These are phyloP conservation scores for Paradisaea rubra DNA, from an alignment of 2,113 vertebrate genomes.

Conservation along the genomic window DNA sequence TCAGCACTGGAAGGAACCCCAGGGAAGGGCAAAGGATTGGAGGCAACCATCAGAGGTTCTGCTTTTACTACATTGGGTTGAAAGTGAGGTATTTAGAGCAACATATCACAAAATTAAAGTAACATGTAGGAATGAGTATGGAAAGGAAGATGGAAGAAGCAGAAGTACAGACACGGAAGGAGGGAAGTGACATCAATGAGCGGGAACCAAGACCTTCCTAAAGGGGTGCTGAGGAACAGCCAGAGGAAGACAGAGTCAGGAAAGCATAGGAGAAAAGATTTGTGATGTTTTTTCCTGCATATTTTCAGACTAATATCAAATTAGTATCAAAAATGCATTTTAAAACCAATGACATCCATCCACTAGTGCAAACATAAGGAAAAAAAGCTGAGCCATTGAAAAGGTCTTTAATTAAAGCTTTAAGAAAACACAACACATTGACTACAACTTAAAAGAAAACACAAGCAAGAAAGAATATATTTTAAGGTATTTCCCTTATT, in stretches of 20 bases:
- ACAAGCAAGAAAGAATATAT: background rate
- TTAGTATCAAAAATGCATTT: background rate
- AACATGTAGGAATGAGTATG: background rate
- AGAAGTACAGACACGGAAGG: background rate
- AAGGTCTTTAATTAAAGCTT: background rate
- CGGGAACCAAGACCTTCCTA: background rate
- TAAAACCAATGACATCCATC: background rate
- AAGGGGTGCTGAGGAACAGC: background rate
- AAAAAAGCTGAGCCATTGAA: background rate
- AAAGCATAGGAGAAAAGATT: background rate
- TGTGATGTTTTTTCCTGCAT: background rate
- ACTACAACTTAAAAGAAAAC: background rate
- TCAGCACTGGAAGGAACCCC: background rate
- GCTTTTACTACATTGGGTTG: background rate
- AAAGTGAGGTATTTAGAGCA: background rate
- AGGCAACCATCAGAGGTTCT: background rate
- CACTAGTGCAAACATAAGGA: background rate
- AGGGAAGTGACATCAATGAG: background rate
- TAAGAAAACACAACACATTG: background rate
- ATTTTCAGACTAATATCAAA: background rate
- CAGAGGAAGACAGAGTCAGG: background rate
- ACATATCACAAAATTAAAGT: background rate
- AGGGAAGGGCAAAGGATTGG: background rate
- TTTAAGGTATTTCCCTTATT: background rate
- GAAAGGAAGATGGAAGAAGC: background rate